phyloP scores from a whole-genome alignment of 1,140 invertebrate species.

The Heterodera carotae region DNA sequence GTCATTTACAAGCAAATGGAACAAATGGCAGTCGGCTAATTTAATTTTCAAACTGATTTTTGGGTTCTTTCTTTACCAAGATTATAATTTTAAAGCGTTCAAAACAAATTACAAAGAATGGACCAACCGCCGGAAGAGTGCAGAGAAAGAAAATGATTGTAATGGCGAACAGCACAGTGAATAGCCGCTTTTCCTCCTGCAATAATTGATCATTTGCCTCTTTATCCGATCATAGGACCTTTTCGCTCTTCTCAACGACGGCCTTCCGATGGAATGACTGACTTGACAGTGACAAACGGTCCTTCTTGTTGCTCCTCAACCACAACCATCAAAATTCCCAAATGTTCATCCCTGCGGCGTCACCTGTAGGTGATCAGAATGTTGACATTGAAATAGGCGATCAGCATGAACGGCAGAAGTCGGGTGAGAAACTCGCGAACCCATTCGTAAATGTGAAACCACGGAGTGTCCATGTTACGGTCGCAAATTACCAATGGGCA shows the following conservation, averaged over 20 bases:
- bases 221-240: constrained; percentile 31
- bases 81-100: too few relatives aligned
- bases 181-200: constrained; percentile 63
- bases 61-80: too few relatives aligned
- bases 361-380: constrained; percentile 61
- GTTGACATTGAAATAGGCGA: constrained; percentile 61
- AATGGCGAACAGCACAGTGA: constrained; percentile 62
- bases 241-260: constrained; percentile 58
- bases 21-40: too few relatives aligned
- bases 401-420: constrained; percentile 62
- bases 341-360: background rate
- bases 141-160: constrained; percentile 64
- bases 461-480: constrained; percentile 46
- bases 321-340: background rate
- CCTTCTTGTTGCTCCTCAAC: constrained; percentile 56
- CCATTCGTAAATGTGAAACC: constrained; percentile 61
- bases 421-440: constrained; percentile 60
- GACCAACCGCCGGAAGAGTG: constrained; percentile 59
- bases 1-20: too few relatives aligned
- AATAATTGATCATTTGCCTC: constrained; percentile 14
- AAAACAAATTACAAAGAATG: background rate
- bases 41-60: too few relatives aligned
- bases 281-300: constrained; percentile 55
- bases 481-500: constrained; percentile 59
- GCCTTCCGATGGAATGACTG: constrained; percentile 52